These are phyloP conservation scores for Ichneumoninae sp. DNA, from an alignment of 2,888 invertebrate species.

Conservation along the genomic window DNA sequence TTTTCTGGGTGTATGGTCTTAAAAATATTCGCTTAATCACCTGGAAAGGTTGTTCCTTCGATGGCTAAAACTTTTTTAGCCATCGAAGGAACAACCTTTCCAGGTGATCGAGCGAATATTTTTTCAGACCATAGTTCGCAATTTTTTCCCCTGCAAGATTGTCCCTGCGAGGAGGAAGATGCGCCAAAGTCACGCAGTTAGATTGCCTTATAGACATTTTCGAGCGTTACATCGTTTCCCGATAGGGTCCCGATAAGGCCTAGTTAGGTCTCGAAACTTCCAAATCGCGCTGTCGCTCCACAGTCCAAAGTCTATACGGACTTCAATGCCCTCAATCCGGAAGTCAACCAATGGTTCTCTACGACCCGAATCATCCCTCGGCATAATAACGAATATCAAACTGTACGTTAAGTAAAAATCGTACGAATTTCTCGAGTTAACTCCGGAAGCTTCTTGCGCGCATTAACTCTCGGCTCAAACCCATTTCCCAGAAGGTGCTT, in stretches of 20 bases:
- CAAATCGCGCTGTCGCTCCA: not conserved
- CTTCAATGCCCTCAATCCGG: not conserved
- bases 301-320: not conserved
- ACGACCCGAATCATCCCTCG: not conserved
- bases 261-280: no score
- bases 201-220: not conserved
- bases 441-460: conserved; percentile 1
- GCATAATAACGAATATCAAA: not conserved
- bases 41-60: not conserved
- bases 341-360: not conserved
- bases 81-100: no score
- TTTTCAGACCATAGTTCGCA: no score
- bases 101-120: no score
- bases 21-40: no score
- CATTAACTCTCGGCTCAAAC: conserved; percentile 24
- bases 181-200: not conserved
- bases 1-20: no score
- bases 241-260: no score
- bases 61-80: not conserved
- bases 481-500: conserved; percentile 11
- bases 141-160: not conserved
- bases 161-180: not conserved
- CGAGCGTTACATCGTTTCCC: no score
- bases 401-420: not conserved
- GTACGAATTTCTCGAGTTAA: not conserved